Evolutionary conservation across 2,888 invertebrate genomes (phyloP), one percentile per base, ranked within the genome.

Genomic region (Agonum fuliginosum): DNA sequence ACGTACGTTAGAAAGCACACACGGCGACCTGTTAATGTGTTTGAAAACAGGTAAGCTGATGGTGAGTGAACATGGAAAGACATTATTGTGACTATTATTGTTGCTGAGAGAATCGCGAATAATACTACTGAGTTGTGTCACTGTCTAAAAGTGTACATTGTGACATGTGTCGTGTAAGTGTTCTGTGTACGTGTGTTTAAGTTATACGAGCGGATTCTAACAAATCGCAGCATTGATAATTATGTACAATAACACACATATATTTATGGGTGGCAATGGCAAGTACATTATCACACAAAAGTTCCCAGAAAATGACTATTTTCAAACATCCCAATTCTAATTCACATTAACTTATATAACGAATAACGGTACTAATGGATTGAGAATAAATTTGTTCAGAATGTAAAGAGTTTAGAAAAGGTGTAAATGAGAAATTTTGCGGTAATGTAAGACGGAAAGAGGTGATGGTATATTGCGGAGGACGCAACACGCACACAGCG

Each of bases 401-500:
- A 37, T 37, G 10, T 37, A 3, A 37, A n/a, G n/a, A 37, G n/a
- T n/a, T 37, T 37, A 12, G 1, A 37, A 37, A 12, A 17, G 46
- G 8, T 17, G 1, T 46, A 17, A 46, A 1, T 14, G 27, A 8
- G 17, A 62, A 30, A 3, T 62, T 62, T 62, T 27, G 30, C 17
- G 30, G 17, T 14, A 34, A 62, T 62, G 30, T 62, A 17, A 14
- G 10, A 62, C 12, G 58, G 58, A 62, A 14, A 24, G 14, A 17
- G 58, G 58, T 62, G 30, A 17, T 46, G 72, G 58, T 62, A 62
- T 14, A 41, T 51, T 54, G 54, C 34, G 71, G 71, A 51, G 54
- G 54, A 48, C 46, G 72, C 72, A 51, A 67, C 20, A 67, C 67
- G 72, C 72, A 72, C 51, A 72, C 72, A 72, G 72, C 72, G 54